Evolutionary conservation across 2,113 vertebrate species (phyloP).

Genomic region (Dipodomys stephensi): DNA sequence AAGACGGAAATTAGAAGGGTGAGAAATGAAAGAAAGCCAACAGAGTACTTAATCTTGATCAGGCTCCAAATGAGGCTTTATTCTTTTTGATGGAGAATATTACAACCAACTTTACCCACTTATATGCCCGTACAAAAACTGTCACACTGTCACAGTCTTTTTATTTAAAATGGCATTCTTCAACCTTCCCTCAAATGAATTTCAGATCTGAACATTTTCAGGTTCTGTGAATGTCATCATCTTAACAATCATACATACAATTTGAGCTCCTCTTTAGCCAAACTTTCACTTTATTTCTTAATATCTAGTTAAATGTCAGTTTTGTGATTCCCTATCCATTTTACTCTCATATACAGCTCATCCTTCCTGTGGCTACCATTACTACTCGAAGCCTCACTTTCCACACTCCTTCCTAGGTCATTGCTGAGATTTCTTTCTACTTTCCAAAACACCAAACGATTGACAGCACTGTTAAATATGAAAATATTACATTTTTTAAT

Average conservation of each 20-base stretch:
- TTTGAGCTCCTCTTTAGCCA: not conserved
- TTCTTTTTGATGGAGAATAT: not conserved
- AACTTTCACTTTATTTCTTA: not conserved
- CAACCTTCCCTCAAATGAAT: not conserved
- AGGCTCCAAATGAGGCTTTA: not conserved
- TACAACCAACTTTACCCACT: not conserved
- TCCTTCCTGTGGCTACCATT: not conserved
- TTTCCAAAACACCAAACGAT: not conserved
- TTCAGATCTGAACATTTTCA: not conserved
- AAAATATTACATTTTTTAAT: not conserved
- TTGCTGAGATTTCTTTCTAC: not conserved
- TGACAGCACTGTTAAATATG: not conserved
- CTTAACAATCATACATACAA: not conserved
- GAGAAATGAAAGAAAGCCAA: not conserved
- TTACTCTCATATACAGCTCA: not conserved
- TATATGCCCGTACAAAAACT: not conserved
- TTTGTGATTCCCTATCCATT: not conserved
- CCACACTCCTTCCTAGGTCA: not conserved
- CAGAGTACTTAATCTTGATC: not conserved
- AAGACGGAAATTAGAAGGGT: not conserved
- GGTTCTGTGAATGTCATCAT: not conserved
- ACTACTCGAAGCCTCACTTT: not conserved
- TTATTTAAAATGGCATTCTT: not conserved
- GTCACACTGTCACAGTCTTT: not conserved
- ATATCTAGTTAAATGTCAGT: not conserved